phyloP scores from a whole-genome alignment of 2,888 invertebrate species.

The Phengaris arion region DNA sequence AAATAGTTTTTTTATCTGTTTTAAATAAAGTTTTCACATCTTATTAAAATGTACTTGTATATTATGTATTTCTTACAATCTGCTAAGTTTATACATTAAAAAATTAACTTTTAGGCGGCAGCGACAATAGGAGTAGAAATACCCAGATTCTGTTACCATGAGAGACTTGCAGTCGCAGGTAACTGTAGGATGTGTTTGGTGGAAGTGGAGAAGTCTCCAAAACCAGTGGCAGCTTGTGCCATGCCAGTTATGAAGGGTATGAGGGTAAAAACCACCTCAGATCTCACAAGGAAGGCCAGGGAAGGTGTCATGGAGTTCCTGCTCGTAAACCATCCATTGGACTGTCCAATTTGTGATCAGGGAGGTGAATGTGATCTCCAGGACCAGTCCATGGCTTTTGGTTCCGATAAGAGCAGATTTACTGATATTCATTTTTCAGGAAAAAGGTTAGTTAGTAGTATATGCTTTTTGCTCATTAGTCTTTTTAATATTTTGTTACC shows the following conservation, averaged over 20 bases:
- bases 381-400: slow-evolving; percentile 99
- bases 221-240: slow-evolving; percentile 99
- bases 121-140: slow-evolving; percentile 98
- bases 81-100: neutral
- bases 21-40: no score
- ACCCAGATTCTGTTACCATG: slow-evolving; percentile 99
- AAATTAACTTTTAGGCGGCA: slow-evolving; percentile 85
- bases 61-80: no score
- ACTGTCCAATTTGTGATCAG: slow-evolving; percentile 99
- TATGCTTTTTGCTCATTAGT: no score
- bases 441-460: slow-evolving; percentile 82
- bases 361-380: slow-evolving; percentile 96
- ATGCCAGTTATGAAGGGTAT: slow-evolving; percentile 99
- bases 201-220: slow-evolving; percentile 98
- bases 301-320: slow-evolving; percentile 99
- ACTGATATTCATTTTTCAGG: slow-evolving; percentile 94
- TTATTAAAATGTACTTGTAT: no score
- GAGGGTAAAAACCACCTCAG: slow-evolving; percentile 98
- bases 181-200: slow-evolving; percentile 99
- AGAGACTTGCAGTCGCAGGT: slow-evolving; percentile 97
- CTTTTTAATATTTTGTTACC: no score
- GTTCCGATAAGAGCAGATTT: slow-evolving; percentile 95
- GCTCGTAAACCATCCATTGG: slow-evolving; percentile 98
- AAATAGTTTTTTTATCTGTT: no score
- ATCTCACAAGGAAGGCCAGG: slow-evolving; percentile 87